A percentile compares a stretch with the other conserved stretches of the same genome.
Evolutionary conservation across 2,113 vertebrate species (phyloP).

Genomic region (Ailurus styani): DNA sequence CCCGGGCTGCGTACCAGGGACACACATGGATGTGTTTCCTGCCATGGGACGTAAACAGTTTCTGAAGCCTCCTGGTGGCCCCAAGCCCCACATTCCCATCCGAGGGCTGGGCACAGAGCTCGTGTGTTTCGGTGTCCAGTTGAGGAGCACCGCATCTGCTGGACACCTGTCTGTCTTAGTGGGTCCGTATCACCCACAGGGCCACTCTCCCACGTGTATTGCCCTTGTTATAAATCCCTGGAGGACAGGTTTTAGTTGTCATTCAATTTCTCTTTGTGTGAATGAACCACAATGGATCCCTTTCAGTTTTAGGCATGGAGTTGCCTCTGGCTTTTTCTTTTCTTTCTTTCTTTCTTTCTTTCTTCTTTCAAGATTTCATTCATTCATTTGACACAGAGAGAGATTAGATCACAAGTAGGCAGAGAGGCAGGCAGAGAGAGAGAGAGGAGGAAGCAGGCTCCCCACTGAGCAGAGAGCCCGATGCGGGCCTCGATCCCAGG

Average conservation of each 20-base stretch:
- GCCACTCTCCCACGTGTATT: not conserved
- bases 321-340: not conserved
- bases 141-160: not conserved
- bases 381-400: no score
- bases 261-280: not conserved
- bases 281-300: not conserved
- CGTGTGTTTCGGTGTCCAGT: not conserved
- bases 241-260: not conserved
- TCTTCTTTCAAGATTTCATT: no score
- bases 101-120: not conserved
- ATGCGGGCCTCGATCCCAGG: no score
- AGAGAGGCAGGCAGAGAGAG: no score
- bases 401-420: no score
- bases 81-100: not conserved
- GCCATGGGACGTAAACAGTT: not conserved
- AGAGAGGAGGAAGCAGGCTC: no score
- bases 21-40: not conserved
- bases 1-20: not conserved
- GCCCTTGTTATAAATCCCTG: not conserved
- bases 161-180: not conserved
- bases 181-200: not conserved
- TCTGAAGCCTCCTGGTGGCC: not conserved
- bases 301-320: not conserved
- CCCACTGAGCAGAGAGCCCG: no score
- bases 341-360: no score